Evolutionary conservation across 2,888 invertebrate genomes (phyloP).

Genomic region (Hypena proboscidalis): DNA sequence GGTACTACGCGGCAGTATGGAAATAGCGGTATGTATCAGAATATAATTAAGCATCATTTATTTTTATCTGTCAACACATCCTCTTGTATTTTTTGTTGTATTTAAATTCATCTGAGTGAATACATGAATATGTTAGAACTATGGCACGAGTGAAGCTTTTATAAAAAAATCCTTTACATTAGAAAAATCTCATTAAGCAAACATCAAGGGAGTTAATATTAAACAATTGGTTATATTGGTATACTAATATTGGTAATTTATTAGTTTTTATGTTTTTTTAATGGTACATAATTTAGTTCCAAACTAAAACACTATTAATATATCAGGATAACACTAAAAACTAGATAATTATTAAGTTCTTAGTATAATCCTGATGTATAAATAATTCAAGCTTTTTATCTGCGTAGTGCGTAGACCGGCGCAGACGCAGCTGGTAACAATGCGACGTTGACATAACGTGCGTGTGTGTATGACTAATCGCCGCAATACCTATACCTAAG

Average conservation of each 20-base stretch:
- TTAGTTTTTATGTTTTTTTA: too few species aligned
- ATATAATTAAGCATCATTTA: constrained; percentile 4
- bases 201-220: too few species aligned
- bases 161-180: too few species aligned
- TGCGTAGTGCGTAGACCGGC: constrained; percentile 16
- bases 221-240: too few species aligned
- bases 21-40: constrained; percentile 3
- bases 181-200: too few species aligned
- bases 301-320: too few species aligned
- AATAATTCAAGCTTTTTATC: background rate
- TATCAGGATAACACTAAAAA: too few species aligned
- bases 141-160: background rate
- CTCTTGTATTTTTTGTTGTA: background rate
- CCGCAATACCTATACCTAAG: background rate
- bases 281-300: too few species aligned
- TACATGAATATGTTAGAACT: background rate
- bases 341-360: too few species aligned
- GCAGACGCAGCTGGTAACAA: constrained; percentile 34
- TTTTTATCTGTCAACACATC: constrained; percentile 4
- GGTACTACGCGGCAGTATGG: background rate
- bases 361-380: too few species aligned
- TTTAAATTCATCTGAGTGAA: constrained; percentile 1
- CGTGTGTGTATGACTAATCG: constrained; percentile 44
- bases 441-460: constrained; percentile 39
- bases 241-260: too few species aligned